Evolutionary conservation across 2,113 vertebrate genomes (phyloP).

Genomic region (Anas platyrhynchos): DNA sequence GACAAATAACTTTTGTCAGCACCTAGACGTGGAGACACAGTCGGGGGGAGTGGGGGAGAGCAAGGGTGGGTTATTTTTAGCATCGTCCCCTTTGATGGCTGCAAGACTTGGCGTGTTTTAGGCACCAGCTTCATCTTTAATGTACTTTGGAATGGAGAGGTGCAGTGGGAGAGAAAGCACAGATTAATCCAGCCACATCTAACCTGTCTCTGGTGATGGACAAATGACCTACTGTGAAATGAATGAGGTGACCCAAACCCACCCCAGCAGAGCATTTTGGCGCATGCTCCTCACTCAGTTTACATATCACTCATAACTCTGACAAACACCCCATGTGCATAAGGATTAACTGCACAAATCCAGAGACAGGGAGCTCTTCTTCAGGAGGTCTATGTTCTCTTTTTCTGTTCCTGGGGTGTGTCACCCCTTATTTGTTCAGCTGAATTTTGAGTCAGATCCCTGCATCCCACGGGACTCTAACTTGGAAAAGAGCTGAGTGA

Average conservation of each 20-base stretch:
- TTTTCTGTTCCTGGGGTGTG: neutral
- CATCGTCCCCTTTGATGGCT: neutral
- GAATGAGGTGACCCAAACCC: neutral
- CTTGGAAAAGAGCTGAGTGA: neutral
- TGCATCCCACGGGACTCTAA: neutral
- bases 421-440: neutral
- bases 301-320: neutral
- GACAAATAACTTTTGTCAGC: constrained; percentile 82
- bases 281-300: rapidly evolving
- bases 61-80: constrained; percentile 56
- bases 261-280: neutral
- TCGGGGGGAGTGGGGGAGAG: neutral
- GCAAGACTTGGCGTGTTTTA: neutral
- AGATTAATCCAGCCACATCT: neutral
- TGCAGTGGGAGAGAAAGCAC: neutral
- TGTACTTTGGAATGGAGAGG: neutral
- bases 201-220: neutral
- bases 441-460: neutral
- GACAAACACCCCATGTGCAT: rapidly evolving
- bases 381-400: neutral
- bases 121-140: neutral
- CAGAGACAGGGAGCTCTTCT: neutral
- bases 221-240: neutral
- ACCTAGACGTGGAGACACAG: constrained; percentile 61
- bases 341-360: neutral